Conservation (phyloP, 2,113 vertebrate species). For the Urocitellus parryii region DNA sequence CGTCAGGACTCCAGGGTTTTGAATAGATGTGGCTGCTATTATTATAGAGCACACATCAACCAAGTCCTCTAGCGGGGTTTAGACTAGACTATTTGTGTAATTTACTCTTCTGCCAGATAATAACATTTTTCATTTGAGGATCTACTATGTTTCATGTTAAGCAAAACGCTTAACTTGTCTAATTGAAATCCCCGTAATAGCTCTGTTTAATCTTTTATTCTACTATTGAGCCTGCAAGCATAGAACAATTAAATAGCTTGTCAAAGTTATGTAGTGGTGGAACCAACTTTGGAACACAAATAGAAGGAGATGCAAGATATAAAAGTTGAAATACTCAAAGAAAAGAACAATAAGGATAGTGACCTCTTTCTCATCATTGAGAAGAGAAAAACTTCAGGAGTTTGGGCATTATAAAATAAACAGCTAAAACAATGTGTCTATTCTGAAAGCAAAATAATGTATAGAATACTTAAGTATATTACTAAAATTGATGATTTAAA, state of each 20-base stretch:
- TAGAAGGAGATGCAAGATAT: not conserved
- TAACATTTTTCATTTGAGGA: not conserved
- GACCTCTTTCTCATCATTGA: not conserved
- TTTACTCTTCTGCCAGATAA: not conserved
- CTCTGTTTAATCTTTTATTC: not conserved
- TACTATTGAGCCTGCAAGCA: not conserved
- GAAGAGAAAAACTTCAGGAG: not conserved
- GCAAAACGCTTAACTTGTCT: not conserved
- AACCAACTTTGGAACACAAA: slow-evolving; percentile 16
- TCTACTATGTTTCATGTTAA: not conserved
- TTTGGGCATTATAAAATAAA: slow-evolving; percentile 28
- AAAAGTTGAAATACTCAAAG: not conserved
- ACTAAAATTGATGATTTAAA: slow-evolving; percentile 24
- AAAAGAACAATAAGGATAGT: not conserved
- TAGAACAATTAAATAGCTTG: slow-evolving; percentile 11
- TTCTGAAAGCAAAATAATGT: slow-evolving; percentile 45
- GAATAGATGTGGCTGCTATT: not conserved
- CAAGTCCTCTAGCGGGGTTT: not conserved
- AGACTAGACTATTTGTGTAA: not conserved
- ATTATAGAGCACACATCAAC: not conserved
- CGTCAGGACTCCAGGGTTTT: not conserved
- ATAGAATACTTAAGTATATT: not conserved
- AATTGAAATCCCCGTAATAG: not conserved
- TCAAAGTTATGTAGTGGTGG: not conserved
- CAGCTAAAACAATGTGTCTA: slow-evolving; percentile 29